phyloP scores from a whole-genome alignment of 2,888 invertebrate species.

The Lepas anatifera region DNA sequence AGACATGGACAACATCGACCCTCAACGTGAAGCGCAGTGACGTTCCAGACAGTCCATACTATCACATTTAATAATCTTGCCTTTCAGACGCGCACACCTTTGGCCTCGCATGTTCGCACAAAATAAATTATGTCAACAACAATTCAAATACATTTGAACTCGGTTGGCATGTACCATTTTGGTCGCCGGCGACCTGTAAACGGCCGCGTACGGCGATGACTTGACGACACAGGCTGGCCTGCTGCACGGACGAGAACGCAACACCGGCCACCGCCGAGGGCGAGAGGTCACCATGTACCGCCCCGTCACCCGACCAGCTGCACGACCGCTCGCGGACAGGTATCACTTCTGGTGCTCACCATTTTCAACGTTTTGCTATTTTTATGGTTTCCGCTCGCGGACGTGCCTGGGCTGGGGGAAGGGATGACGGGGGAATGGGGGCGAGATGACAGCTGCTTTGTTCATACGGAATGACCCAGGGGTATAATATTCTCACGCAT shows the following conservation, averaged over 20 bases:
- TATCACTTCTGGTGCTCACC: background rate
- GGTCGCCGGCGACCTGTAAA: background rate
- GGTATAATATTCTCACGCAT: background rate
- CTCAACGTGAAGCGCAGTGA: background rate
- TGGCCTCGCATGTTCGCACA: slow-evolving; percentile 11
- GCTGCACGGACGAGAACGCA: no score
- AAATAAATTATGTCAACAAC: slow-evolving; percentile 10
- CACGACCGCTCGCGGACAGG: background rate
- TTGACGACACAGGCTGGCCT: background rate
- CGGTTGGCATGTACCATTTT: slow-evolving; percentile 10
- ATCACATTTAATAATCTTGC: slow-evolving; percentile 4
- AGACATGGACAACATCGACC: background rate
- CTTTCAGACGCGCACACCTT: slow-evolving; percentile 6
- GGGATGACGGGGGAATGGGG: background rate
- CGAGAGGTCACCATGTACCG: background rate
- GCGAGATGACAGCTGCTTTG: slow-evolving; percentile 11
- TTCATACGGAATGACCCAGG: slow-evolving; percentile 9
- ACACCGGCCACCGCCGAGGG: no score
- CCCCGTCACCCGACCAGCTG: background rate
- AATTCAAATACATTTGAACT: slow-evolving; percentile 11
- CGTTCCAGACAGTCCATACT: background rate
- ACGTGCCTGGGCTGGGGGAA: background rate
- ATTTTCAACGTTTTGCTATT: background rate
- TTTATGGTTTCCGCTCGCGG: background rate
- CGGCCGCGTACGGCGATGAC: background rate